Conservation (phyloP, 1,140 invertebrate species). For the Eupeodes corollae region DNA sequence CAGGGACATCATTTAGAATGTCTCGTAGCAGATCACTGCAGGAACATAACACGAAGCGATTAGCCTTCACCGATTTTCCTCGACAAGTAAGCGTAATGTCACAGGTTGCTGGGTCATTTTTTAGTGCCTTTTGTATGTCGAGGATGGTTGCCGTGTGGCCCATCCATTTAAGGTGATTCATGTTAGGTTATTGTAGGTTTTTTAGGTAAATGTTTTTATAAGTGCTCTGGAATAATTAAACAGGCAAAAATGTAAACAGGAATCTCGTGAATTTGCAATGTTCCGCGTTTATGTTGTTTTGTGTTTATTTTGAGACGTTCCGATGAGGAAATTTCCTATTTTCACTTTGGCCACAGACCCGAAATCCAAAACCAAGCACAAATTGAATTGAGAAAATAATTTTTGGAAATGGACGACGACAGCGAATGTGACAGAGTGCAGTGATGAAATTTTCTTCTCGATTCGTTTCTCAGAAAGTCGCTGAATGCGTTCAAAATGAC, state of each 20-base stretch:
- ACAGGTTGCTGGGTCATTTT: constrained; percentile 20
- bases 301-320: background rate
- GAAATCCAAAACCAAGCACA: too few relatives aligned
- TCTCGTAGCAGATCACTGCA: constrained; percentile 30
- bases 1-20: constrained; percentile 22
- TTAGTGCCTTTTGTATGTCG: constrained; percentile 28
- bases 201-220: background rate
- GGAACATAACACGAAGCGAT: constrained; percentile 29
- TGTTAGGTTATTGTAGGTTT: background rate
- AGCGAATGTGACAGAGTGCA: too few relatives aligned
- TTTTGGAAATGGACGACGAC: too few relatives aligned
- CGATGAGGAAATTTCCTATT: background rate
- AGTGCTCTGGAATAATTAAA: too few relatives aligned
- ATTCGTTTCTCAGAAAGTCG: too few relatives aligned
- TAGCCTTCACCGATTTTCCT: constrained; percentile 25
- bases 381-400: too few relatives aligned
- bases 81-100: constrained; percentile 28
- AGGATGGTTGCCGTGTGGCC: constrained; percentile 33
- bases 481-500: too few relatives aligned
- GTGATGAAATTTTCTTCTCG: too few relatives aligned
- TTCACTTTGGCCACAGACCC: too few relatives aligned
- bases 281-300: background rate
- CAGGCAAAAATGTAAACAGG: background rate
- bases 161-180: constrained; percentile 36
- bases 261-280: background rate